Evolutionary conservation across 2,113 vertebrate species (phyloP).

Genomic region (Lonchura striata): DNA sequence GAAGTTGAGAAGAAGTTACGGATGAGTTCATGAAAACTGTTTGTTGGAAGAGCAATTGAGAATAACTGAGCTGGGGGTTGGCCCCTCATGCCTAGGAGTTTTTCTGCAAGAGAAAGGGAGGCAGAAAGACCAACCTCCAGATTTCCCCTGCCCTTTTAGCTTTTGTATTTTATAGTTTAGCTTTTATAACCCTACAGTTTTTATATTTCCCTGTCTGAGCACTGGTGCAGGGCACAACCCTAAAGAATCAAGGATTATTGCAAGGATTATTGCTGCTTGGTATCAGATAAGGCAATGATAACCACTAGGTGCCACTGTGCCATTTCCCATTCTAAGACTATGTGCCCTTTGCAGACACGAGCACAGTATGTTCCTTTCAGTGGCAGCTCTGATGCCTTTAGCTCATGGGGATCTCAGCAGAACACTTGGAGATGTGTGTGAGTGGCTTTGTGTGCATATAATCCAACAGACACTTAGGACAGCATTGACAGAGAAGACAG

Average conservation of each 20-base stretch:
- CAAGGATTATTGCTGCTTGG: not conserved
- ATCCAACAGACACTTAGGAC: not conserved
- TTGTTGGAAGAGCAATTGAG: not conserved
- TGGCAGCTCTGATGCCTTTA: not conserved
- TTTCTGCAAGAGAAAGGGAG: not conserved
- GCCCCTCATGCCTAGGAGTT: not conserved
- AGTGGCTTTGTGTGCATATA: not conserved
- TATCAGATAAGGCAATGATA: not conserved
- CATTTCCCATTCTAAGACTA: not conserved
- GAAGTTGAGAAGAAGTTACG: not conserved
- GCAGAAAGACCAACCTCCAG: not conserved
- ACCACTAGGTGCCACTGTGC: conserved; percentile 42
- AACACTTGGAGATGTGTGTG: not conserved
- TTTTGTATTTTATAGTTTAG: not conserved
- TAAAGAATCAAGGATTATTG: not conserved
- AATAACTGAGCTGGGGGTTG: accelerated
- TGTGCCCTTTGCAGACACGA: accelerated
- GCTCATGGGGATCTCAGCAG: not conserved
- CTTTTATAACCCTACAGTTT: not conserved
- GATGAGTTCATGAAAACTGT: not conserved
- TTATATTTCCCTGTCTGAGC: not conserved
- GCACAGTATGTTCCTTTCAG: not conserved
- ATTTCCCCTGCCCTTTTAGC: not conserved
- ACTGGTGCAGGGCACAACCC: not conserved
- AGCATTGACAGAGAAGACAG: not conserved